Percentiles rank a stretch among this genome's conserved stretches.
Evolutionary conservation across 2,113 vertebrate species (phyloP).

Genomic region (Poeciliopsis occidentalis): DNA sequence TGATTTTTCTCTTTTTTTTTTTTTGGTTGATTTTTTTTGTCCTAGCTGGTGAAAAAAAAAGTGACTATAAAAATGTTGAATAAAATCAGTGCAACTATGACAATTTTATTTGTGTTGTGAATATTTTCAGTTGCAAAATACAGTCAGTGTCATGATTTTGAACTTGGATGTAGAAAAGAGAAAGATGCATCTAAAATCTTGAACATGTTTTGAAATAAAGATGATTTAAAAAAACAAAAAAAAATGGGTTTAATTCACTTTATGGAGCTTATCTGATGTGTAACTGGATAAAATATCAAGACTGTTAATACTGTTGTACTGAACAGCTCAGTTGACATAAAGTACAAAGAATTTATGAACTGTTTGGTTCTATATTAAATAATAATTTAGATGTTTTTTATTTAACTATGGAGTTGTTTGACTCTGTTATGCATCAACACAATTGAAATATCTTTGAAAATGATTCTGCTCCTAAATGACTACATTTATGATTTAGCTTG

Average conservation of each 20-base stretch:
- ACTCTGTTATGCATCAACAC: neutral
- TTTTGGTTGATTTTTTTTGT: neutral
- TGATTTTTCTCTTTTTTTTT: neutral
- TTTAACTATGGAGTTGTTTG: neutral
- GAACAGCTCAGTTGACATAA: neutral
- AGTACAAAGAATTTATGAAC: neutral
- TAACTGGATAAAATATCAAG: too few species aligned
- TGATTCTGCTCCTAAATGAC: too few species aligned
- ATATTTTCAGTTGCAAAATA: neutral
- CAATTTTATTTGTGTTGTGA: neutral
- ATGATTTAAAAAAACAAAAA: neutral
- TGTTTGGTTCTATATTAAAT: neutral
- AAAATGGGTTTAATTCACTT: too few species aligned
- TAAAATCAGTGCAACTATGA: constrained; percentile 36
- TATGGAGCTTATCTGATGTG: too few species aligned
- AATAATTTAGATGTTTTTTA: neutral
- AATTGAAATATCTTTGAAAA: neutral
- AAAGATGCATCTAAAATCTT: neutral
- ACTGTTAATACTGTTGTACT: neutral
- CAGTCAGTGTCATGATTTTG: neutral
- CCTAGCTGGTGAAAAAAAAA: constrained; percentile 6
- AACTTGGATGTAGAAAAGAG: neutral
- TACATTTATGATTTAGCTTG: too few species aligned
- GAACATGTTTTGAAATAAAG: neutral
- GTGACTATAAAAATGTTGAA: constrained; percentile 21